Percentiles rank a stretch among this genome's conserved stretches.
Conservation (phyloP, 2,797 vertebrate species). For the Bovichtus diacanthus region DNA sequence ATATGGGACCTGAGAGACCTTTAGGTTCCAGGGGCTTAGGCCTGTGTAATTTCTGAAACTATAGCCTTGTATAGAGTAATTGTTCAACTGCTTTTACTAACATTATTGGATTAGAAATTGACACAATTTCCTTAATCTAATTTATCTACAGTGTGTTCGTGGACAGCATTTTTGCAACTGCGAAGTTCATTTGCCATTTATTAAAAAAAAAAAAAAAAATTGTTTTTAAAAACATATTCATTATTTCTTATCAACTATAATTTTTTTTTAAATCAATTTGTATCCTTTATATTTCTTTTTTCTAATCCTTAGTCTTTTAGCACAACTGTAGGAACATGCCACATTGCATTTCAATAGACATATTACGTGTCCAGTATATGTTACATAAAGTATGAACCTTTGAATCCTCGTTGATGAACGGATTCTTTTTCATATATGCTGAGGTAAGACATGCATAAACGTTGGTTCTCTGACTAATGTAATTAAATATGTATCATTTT, state of each 20-base stretch:
- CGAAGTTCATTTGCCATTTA: not conserved
- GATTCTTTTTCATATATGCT: not conserved
- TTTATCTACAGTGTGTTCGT: not conserved
- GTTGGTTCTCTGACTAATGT: not conserved
- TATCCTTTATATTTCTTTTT: not conserved
- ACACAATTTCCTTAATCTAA: constrained; percentile 10
- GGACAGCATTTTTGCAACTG: not conserved
- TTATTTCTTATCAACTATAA: not conserved
- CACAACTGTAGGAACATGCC: not conserved
- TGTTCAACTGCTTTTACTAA: constrained; percentile 7
- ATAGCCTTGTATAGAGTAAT: constrained; percentile 13
- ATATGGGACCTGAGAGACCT: constrained; percentile 57
- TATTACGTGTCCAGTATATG: not conserved
- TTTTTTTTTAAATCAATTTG: too few relatives aligned
- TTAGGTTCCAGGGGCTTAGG: constrained; percentile 17
- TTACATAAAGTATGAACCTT: not conserved
- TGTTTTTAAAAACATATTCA: not conserved
- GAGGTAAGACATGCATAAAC: not conserved
- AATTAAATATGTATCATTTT: not conserved
- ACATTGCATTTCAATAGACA: not conserved
- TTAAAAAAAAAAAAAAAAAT: too few relatives aligned
- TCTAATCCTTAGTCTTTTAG: not conserved
- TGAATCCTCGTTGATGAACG: not conserved
- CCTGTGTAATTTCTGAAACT: constrained; percentile 35
- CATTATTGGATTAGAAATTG: constrained; percentile 1